Conservation (phyloP, 1,140 invertebrate species). For the Orussus abietinus region DNA sequence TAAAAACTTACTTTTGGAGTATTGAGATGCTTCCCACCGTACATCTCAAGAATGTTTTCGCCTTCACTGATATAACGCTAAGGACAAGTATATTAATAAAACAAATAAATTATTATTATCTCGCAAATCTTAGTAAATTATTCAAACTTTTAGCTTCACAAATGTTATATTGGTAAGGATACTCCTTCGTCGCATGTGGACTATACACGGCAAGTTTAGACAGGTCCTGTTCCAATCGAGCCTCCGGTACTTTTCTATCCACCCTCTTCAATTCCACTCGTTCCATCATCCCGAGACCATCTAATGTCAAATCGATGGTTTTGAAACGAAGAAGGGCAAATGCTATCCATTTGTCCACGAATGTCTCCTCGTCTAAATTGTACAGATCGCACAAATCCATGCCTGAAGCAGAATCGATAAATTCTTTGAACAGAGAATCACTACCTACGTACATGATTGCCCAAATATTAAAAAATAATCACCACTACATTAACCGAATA, state of each 20-base stretch:
- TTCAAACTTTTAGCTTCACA: too few species aligned
- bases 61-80: slow-evolving; percentile 21
- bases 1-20: slow-evolving; percentile 26
- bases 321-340: slow-evolving; percentile 32
- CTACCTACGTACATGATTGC: too few species aligned
- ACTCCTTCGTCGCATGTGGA: slow-evolving; percentile 7
- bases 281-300: slow-evolving; percentile 37
- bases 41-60: slow-evolving; percentile 38
- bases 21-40: slow-evolving; percentile 24
- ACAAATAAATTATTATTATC: not conserved
- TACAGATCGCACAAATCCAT: slow-evolving; percentile 39
- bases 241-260: slow-evolving; percentile 1
- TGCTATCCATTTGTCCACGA: slow-evolving; percentile 47
- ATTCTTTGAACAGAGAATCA: too few species aligned
- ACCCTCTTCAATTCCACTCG: slow-evolving; percentile 21
- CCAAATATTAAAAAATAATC: too few species aligned
- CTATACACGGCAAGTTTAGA: slow-evolving; percentile 15
- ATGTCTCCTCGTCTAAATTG: slow-evolving; percentile 38
- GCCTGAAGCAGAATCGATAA: too few species aligned
- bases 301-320: slow-evolving; percentile 35
- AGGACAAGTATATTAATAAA: slow-evolving; percentile 6
- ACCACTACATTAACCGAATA: too few species aligned
- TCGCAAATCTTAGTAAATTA: not conserved
- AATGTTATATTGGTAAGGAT: slow-evolving; percentile 11
- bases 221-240: slow-evolving; percentile 10